Conservation (phyloP, 1,140 invertebrate genomes). For the Drosophila punjabiensis region DNA sequence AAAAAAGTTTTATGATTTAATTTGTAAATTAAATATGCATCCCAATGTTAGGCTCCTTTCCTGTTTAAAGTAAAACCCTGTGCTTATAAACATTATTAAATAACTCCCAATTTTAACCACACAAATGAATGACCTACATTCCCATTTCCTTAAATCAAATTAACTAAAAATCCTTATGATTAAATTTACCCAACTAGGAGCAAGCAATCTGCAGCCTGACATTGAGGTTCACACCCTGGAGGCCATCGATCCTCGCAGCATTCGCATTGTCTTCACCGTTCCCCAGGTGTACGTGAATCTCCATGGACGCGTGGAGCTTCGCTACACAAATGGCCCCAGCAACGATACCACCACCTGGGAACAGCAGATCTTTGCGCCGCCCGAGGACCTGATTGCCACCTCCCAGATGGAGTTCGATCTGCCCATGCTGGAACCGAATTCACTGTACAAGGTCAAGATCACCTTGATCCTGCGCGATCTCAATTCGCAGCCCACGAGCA, state of each 20-base stretch:
- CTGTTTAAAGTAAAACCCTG: neutral
- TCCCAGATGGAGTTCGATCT: slow-evolving; percentile 93
- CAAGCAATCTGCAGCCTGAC: slow-evolving; percentile 72
- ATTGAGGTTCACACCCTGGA: slow-evolving; percentile 89
- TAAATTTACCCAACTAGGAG: slow-evolving; percentile 39
- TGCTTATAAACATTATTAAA: neutral
- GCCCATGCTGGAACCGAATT: slow-evolving; percentile 91
- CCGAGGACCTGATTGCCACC: slow-evolving; percentile 92
- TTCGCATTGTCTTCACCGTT: slow-evolving; percentile 93
- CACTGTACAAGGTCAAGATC: slow-evolving; percentile 93
- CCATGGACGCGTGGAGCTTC: slow-evolving; percentile 92
- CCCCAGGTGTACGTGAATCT: slow-evolving; percentile 93
- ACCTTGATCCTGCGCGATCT: slow-evolving; percentile 91
- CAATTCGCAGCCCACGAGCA: slow-evolving; percentile 90
- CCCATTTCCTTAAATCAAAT: neutral
- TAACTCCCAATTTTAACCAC: neutral
- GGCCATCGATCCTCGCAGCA: slow-evolving; percentile 91
- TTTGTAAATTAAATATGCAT: too few species aligned
- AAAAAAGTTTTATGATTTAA: too few species aligned
- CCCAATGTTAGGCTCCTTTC: neutral
- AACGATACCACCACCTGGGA: slow-evolving; percentile 91
- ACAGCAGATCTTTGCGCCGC: slow-evolving; percentile 93
- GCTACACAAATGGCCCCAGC: slow-evolving; percentile 91
- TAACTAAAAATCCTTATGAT: neutral
- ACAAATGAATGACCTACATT: neutral